Conservation (phyloP, 2,888 invertebrate species). For the Polydrusus cervinus region DNA sequence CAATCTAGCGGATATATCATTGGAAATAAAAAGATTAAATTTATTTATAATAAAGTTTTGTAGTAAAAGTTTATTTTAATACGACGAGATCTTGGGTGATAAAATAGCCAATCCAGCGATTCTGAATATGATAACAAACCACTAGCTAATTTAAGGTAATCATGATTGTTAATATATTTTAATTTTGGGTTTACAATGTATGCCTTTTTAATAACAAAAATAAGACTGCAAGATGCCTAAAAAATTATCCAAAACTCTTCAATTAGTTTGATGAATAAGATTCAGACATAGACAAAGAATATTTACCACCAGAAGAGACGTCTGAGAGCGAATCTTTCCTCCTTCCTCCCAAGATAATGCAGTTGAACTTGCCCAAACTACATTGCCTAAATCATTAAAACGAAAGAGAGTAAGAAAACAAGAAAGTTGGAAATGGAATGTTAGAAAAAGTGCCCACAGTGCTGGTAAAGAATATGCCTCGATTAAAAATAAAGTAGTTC, state of each 20-base stretch:
- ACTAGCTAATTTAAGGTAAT: conserved; percentile 7
- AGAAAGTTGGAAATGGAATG: conserved; percentile 31
- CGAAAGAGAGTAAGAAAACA: conserved; percentile 20
- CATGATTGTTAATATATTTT: neutral
- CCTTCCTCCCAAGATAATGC: conserved; percentile 15
- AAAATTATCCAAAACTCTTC: conserved; percentile 35
- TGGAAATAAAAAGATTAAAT: conserved; percentile 16
- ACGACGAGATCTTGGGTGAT: neutral
- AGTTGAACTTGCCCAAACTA: conserved; percentile 25
- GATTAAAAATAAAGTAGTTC: conserved; percentile 8
- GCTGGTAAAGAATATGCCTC: conserved; percentile 9
- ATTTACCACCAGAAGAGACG: conserved; percentile 12
- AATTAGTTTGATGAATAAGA: conserved; percentile 26
- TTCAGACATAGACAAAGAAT: conserved; percentile 20
- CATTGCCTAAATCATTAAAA: conserved; percentile 24
- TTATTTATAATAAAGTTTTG: neutral
- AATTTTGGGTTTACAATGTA: neutral
- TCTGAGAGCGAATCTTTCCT: conserved; percentile 27
- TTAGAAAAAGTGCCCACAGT: conserved; percentile 8
- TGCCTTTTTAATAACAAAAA: conserved; percentile 29
- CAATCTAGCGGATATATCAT: conserved; percentile 10
- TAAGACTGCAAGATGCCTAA: conserved; percentile 14
- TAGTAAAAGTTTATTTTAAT: neutral
- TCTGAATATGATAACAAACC: conserved; percentile 14
- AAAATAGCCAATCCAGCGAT: neutral